Base-by-base conservation (phyloP, 2,113 vertebrate species). In the Dasypus novemcinctus region DNA sequence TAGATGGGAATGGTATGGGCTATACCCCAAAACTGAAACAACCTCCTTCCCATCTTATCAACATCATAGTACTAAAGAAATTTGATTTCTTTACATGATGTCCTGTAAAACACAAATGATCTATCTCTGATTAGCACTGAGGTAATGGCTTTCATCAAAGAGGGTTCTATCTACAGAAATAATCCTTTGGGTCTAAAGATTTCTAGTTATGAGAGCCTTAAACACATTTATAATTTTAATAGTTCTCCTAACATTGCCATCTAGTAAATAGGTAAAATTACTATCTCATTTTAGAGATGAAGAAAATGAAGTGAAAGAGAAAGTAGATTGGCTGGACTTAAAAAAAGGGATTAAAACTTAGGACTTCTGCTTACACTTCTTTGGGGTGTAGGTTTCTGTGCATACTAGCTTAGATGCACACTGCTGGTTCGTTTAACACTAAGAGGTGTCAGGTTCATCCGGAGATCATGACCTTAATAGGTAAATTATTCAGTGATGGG, bases 401-500 rank as follows among this genome's bases (percentile, higher is more conserved):
- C 20, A 43, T 71, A 80, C 80, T 29, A 59, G 57, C 36, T 46
- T 27, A 21, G 81, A 90, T 61, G n/a, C 59, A 36, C 90, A 68
- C 0, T 14, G 27, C 43, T 86, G 82, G 64, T 59, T 66, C 74
- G 78, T 96, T 85, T 90, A 86, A 94, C 96, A 94, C 93, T 82
- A 93, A 91, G 80, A 85, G 69, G 83, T 93, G 86, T 96, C 96
- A 89, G 64, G 96, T 97, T 96, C 94, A 97, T 79, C 76, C 87
- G 94, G 95, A 89, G 96, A 79, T 85, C 95, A 91, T 54, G 97
- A 96, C 96, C 96, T 97, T 64, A 88, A 78, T 93, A 94, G 75
- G 91, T 96, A 84, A 98, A 97, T 98, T 96, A 97, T 97, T 98
- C 94, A 97, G 64, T 88, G 91, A 64, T 83, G 82, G 95, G 79